Evolutionary conservation across 2,888 invertebrate genomes (phyloP), one percentile per base, ranked within the genome.

Genomic region (Dorcus parallelipipedus): DNA sequence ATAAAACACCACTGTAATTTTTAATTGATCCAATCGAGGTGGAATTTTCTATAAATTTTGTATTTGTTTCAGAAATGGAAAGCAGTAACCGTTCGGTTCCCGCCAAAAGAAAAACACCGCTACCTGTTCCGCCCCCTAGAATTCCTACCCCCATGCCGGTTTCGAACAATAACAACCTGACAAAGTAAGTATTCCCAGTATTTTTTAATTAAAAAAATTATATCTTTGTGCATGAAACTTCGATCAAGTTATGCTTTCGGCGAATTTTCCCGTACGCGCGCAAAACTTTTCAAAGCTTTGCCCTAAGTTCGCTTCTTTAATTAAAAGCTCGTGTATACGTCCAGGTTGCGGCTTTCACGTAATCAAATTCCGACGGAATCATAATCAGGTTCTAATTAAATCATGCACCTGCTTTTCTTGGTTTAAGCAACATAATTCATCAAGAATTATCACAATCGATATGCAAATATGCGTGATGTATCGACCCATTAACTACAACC

Each of bases 121-220:
- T 83, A 67, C 82, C 83, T 1, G 82, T 83, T 33, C 79, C 80
- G 57, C 83, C 83, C 39, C 83, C 83, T 39, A 75, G 83, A 59
- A 80, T 83, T 43, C 83, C 83, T 39, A 83, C 83, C 47, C 83
- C 83, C 2, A 82, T 83, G 82, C 83, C 83, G 9, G 71, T 75
- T 33, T 73, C 76, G 43, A 81, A 80, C 60, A 78, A 78, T 68
- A 81, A 80, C 69, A 80, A 78, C 65, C 67, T 71, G 17, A 74
- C 78, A 69, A 79, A 79, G 82, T 82, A 69, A 75, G 73, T 67
- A 54, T 53, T 39, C 59, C 33, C 41, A 58, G 53, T 49, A 55
- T 58, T 58, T 61, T 54, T 49, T 59, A 60, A 57, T 52, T 52
- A 60, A 60, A 62, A 52, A 49, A 49, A 54, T 49, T 51, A 45